Evolutionary conservation across 2,797 vertebrate species (phyloP), one percentile per base, ranked within the genome.

Genomic region (Neomorphus geoffroyi): DNA sequence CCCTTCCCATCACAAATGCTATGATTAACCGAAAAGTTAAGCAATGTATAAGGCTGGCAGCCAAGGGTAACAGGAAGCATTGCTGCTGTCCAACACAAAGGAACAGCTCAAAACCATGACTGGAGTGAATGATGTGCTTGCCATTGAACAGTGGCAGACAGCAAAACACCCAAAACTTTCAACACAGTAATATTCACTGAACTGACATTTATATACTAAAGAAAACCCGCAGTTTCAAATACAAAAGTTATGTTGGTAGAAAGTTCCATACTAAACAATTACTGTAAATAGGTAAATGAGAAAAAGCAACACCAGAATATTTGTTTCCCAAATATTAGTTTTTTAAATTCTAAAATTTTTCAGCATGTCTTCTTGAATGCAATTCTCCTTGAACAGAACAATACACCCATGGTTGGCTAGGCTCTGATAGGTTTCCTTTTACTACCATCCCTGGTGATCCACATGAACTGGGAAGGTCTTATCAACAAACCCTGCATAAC

Each of bases 21-120:
- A 26, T 4, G 2, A 65, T 39, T 24, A 80, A 72, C 10, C 61
- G 2, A 1, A 61, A 90, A 80, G 32, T 33, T 73, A 83, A 80
- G 18, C 8, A 24, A 45, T 0, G 0, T 1, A 43, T 35, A 78
- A 73, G 61, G 18, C 30, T 56, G 13, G 19, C 9, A 83, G 46
- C 17, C 10, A 27, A 72, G 7, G 3, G 7, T 37, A 53, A 27
- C 11, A 37, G 13, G 37, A 83, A 84, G 43, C 10, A 58, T 3
- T 74, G 53, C 30, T 45, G 35, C 33, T 60, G 33, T 26, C 7
- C 5, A 91, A 70, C 23, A 27, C 24, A 69, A 24, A 60, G 11
- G 14, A 90, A 66, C 7, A 86, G 35, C 37, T 84, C 61, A 93
- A 83, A 84, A 41, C 9, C 3, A 23, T 66, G 46, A 61, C 33